phyloP scores from a whole-genome alignment of 37 sponge, comb jelly and placozoan genomes.

The Dysidea cf. avara region DNA sequence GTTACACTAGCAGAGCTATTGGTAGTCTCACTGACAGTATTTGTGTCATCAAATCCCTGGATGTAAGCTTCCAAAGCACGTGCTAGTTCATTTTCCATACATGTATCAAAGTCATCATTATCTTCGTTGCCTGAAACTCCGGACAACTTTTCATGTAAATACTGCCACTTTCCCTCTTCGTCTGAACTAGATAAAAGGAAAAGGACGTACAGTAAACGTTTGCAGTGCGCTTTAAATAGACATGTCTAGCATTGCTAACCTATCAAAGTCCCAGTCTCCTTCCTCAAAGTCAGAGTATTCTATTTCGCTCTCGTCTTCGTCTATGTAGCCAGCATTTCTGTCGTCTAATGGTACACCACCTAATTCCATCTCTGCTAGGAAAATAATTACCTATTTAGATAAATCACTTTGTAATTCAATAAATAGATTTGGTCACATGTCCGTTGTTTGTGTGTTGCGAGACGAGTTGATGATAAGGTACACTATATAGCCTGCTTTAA shows the following conservation, averaged over 20 bases:
- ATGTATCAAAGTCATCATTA: constrained; percentile 84
- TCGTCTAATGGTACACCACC: constrained; percentile 28
- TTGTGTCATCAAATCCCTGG: background rate
- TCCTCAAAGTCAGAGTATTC: constrained; percentile 71
- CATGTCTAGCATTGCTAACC: constrained; percentile 8
- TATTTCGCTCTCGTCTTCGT: constrained; percentile 76
- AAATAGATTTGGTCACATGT: no score
- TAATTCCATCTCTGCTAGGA: constrained; percentile 65
- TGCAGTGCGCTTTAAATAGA: constrained; percentile 7
- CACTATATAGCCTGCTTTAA: no score
- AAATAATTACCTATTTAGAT: no score
- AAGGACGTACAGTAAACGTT: background rate
- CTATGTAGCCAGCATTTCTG: constrained; percentile 73
- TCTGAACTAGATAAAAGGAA: constrained; percentile 14
- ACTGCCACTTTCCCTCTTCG: constrained; percentile 20
- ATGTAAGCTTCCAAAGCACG: background rate
- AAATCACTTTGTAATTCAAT: no score
- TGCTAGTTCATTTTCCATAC: constrained; percentile 50
- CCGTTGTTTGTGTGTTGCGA: no score
- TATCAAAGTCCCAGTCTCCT: constrained; percentile 30
- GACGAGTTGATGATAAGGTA: no score
- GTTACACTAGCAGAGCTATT: background rate
- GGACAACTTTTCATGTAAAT: no score
- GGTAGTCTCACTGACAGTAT: background rate
- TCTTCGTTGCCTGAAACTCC: no score